Conservation (phyloP, 1,140 invertebrate species). For the Musca vetustissima region DNA sequence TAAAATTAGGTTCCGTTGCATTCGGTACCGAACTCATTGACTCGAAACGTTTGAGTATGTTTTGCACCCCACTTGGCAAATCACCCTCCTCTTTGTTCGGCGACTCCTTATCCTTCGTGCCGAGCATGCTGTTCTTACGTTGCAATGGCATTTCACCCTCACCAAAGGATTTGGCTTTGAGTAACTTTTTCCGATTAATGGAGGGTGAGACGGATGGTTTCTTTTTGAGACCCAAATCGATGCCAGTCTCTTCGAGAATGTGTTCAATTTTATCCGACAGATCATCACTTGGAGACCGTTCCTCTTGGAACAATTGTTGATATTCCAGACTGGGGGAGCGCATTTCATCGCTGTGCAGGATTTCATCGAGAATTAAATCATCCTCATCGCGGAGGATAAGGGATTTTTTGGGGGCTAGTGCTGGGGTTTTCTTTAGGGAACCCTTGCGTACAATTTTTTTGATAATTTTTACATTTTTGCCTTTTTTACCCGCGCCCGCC, state of each 20-base stretch:
- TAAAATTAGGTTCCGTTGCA: constrained; percentile 39
- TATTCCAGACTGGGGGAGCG: constrained; percentile 50
- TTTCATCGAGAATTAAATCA: constrained; percentile 47
- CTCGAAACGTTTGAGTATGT: constrained; percentile 48
- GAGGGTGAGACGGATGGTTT: constrained; percentile 8
- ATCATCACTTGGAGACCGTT: constrained; percentile 51
- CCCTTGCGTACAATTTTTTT: constrained; percentile 52
- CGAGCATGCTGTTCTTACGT: not conserved
- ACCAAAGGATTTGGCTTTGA: constrained; percentile 48
- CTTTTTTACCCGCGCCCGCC: constrained; percentile 34
- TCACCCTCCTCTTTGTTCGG: constrained; percentile 29
- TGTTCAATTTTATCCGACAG: constrained; percentile 51
- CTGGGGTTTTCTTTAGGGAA: constrained; percentile 41
- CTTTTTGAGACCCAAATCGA: constrained; percentile 43
- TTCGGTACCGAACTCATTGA: constrained; percentile 46
- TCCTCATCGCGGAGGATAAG: constrained; percentile 39
- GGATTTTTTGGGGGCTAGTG: constrained; percentile 11
- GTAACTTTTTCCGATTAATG: constrained; percentile 38
- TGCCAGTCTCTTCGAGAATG: constrained; percentile 45
- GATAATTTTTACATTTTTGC: constrained; percentile 42
- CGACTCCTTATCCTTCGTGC: constrained; percentile 18
- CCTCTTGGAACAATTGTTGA: constrained; percentile 46
- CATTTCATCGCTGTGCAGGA: constrained; percentile 32
- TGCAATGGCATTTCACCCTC: constrained; percentile 43
- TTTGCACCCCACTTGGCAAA: constrained; percentile 44